Evolutionary conservation across 1,140 invertebrate species (phyloP).

Genomic region (Lepidurus couesii): DNA sequence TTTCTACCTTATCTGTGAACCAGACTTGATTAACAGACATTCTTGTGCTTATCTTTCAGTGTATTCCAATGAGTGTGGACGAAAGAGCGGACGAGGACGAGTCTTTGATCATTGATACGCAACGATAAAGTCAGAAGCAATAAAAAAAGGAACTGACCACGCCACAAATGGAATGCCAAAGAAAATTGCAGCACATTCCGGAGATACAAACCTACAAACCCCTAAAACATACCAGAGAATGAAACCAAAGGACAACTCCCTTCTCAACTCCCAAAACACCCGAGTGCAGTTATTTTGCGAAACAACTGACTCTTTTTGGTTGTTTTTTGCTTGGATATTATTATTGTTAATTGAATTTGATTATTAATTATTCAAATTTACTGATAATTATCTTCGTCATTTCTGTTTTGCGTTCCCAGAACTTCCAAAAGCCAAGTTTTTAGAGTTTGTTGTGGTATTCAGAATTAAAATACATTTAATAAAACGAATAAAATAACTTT

Average conservation of each 20-base stretch:
- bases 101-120: background rate
- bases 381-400: background rate
- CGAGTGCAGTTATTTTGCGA: too few species aligned
- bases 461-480: background rate
- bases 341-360: too few species aligned
- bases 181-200: background rate
- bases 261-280: too few species aligned
- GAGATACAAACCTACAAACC: too few species aligned
- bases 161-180: background rate
- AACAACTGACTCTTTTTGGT: too few species aligned
- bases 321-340: too few species aligned
- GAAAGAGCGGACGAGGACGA: background rate
- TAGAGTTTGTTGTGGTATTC: conserved; percentile 15
- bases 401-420: background rate
- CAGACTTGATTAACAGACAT: background rate
- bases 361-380: background rate
- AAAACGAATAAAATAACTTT: background rate
- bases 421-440: background rate
- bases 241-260: too few species aligned
- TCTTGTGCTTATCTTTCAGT: background rate
- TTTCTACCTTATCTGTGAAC: background rate
- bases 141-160: background rate
- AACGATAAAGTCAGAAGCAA: conserved; percentile 6
- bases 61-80: background rate
- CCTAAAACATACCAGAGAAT: too few species aligned